phyloP scores from a whole-genome alignment of 1,140 invertebrate species.

The Physella acuta region DNA sequence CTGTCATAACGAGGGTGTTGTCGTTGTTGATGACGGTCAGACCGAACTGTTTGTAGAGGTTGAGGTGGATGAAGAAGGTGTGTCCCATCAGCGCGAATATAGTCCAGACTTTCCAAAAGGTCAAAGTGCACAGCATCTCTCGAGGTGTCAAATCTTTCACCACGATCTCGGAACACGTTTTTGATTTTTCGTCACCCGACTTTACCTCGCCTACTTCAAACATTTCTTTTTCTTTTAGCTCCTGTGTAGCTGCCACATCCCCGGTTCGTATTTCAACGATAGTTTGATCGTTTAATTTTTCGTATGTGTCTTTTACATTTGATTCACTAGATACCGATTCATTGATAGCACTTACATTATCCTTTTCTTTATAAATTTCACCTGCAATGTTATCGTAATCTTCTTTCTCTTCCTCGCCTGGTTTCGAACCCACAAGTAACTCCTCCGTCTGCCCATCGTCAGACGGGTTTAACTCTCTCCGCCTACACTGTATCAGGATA shows the following conservation, averaged over 20 bases:
- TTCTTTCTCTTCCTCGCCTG: neutral
- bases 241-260: neutral
- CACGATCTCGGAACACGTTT: too few relatives aligned
- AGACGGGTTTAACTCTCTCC: neutral
- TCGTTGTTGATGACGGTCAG: conserved; percentile 13
- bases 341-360: neutral
- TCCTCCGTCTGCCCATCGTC: neutral
- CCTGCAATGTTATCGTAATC: neutral
- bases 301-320: neutral
- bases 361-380: neutral
- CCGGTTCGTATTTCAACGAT: neutral
- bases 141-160: neutral
- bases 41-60: conserved; percentile 9
- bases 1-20: neutral
- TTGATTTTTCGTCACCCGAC: too few relatives aligned
- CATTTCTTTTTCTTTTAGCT: neutral
- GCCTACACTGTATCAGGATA: neutral
- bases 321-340: neutral
- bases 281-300: neutral
- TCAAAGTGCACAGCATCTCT: neutral
- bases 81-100: neutral
- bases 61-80: conserved; percentile 24
- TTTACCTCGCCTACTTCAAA: neutral
- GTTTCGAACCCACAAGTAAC: neutral
- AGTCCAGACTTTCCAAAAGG: neutral